These are phyloP conservation scores for Stenotaenia linearis DNA, from an alignment of 2,888 invertebrate species.

Conservation along the genomic window DNA sequence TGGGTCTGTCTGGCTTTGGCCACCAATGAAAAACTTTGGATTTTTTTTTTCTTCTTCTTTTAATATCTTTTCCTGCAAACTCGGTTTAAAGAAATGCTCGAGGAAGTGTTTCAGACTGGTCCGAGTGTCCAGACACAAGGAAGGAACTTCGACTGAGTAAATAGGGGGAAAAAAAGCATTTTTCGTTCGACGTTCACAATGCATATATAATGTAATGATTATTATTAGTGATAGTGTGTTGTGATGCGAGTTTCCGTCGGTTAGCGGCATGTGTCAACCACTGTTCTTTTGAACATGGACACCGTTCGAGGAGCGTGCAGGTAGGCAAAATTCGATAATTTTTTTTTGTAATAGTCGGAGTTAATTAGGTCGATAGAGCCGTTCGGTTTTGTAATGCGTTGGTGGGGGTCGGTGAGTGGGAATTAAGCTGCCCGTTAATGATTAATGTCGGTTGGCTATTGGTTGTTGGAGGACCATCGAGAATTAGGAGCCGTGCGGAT, in stretches of 20 bases:
- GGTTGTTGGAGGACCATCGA: not conserved
- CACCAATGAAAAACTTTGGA: not conserved
- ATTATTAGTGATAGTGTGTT: not conserved
- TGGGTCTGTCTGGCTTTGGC: not conserved
- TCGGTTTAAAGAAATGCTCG: not conserved
- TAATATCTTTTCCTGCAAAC: not conserved
- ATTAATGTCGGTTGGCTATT: constrained; percentile 10
- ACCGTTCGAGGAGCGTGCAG: not conserved
- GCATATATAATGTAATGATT: constrained; percentile 6
- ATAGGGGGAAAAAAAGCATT: not conserved
- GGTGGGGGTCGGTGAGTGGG: not conserved
- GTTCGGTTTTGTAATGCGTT: not conserved
- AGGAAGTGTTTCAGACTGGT: not conserved
- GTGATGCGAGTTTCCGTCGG: not conserved
- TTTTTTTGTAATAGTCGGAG: not conserved
- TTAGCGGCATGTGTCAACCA: not conserved
- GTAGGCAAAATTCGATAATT: not conserved
- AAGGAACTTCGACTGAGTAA: constrained; percentile 10
- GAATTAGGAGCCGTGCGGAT: not conserved
- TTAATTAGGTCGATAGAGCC: not conserved
- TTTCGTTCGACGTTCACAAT: not conserved
- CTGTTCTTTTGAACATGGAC: not conserved
- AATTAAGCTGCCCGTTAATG: constrained; percentile 10
- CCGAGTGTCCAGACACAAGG: not conserved
- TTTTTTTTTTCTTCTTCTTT: not conserved